phyloP scores from a whole-genome alignment of 2,888 invertebrate species.

The Parnassius smintheus region DNA sequence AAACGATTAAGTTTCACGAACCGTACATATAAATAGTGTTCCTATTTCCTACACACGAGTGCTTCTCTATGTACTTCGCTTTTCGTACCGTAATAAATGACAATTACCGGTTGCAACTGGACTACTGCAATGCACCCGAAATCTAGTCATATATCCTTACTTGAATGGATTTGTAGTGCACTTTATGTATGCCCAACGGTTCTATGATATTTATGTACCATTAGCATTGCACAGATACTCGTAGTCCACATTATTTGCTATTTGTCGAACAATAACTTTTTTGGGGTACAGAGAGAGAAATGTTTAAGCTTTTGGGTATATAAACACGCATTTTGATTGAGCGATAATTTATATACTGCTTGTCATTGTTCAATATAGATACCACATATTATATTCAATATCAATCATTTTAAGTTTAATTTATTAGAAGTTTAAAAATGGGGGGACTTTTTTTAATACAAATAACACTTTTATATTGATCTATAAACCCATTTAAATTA shows the following conservation, averaged over 20 bases:
- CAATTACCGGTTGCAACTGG: constrained; percentile 38
- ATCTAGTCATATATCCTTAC: constrained; percentile 31
- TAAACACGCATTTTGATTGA: no score
- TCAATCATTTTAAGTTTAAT: no score
- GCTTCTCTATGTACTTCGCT: constrained; percentile 33
- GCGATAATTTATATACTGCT: no score
- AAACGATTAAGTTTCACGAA: not conserved
- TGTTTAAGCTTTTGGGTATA: not conserved
- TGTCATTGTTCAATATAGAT: no score
- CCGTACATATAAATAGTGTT: not conserved
- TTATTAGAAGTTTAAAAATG: no score
- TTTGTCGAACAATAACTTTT: constrained; percentile 7
- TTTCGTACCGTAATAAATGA: constrained; percentile 46
- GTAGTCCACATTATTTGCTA: constrained; percentile 5
- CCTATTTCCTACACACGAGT: not conserved
- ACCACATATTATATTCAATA: no score
- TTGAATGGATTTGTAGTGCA: constrained; percentile 31
- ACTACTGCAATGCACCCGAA: constrained; percentile 28
- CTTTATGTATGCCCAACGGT: constrained; percentile 31
- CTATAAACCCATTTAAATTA: no score
- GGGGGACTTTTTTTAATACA: no score
- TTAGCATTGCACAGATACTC: constrained; percentile 4
- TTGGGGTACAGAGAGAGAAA: not conserved
- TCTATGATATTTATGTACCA: constrained; percentile 19
- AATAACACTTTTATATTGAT: no score